A percentile compares a stretch with the other conserved stretches of the same genome.
Evolutionary conservation across 2,113 vertebrate species (phyloP).

Genomic region (Sapajus apella): DNA sequence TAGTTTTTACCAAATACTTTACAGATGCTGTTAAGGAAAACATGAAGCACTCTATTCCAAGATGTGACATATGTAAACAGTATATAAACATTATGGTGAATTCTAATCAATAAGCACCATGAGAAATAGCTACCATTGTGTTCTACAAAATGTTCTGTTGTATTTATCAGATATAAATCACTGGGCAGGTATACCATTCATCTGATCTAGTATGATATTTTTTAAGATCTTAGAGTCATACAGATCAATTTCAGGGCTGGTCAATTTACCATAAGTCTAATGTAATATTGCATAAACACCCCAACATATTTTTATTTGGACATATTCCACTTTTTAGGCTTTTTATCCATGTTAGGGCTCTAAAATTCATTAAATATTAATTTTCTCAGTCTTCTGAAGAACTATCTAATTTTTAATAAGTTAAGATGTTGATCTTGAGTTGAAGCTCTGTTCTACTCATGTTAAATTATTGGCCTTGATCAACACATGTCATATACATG

Average conservation of each 20-base stretch:
- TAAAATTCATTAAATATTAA: conserved; percentile 9
- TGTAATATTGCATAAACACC: neutral
- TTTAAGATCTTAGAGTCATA: neutral
- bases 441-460: neutral
- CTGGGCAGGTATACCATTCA: neutral
- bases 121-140: neutral
- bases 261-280: conserved; percentile 7
- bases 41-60: neutral
- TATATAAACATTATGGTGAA: neutral
- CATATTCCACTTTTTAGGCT: neutral
- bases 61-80: neutral
- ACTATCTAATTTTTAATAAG: neutral
- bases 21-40: neutral
- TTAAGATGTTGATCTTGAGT: neutral
- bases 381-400: conserved; percentile 22
- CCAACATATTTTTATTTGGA: neutral
- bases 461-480: neutral
- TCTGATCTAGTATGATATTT: neutral
- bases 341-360: conserved; percentile 18
- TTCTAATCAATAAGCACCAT: neutral
- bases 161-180: conserved; percentile 9
- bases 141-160: neutral
- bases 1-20: conserved; percentile 2
- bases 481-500: neutral
- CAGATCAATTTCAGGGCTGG: neutral